Conservation (phyloP, 2,888 invertebrate genomes). For the Enchytraeus crypticus region DNA sequence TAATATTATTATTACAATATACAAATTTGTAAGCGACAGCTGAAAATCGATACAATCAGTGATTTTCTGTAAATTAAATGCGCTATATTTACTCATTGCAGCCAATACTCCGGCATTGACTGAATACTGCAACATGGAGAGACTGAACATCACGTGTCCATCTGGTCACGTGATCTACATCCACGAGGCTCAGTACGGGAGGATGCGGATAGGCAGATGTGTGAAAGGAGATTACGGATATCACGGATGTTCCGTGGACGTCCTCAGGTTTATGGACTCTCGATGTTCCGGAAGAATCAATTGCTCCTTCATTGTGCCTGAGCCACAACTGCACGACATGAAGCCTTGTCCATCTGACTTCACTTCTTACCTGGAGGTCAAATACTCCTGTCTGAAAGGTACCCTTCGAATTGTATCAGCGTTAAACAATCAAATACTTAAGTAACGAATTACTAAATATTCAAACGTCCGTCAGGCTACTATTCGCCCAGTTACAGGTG, state of each 20-base stretch:
- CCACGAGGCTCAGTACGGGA: conserved; percentile 13
- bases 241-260: conserved; percentile 15
- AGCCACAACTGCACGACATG: conserved; percentile 15
- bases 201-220: conserved; percentile 21
- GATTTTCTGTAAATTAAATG: too few species aligned
- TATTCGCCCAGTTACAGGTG: too few species aligned
- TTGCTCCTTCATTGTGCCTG: conserved; percentile 19
- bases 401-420: too few species aligned
- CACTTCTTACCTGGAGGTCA: conserved; percentile 20
- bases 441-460: too few species aligned
- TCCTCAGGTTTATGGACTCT: conserved; percentile 10
- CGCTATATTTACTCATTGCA: too few species aligned
- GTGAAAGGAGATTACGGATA: conserved; percentile 14
- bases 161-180: conserved; percentile 12
- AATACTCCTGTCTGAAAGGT: conserved; percentile 16
- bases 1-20: too few species aligned
- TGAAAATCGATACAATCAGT: too few species aligned
- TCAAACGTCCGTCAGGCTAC: too few species aligned
- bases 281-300: conserved; percentile 16
- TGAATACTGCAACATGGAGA: conserved; percentile 24
- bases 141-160: conserved; percentile 17
- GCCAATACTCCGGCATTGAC: too few species aligned
- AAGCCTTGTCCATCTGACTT: conserved; percentile 19
- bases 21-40: too few species aligned
- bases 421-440: too few species aligned